These are phyloP conservation scores for Lithophane socia DNA, from an alignment of 2,888 invertebrate species.

Conservation along the genomic window DNA sequence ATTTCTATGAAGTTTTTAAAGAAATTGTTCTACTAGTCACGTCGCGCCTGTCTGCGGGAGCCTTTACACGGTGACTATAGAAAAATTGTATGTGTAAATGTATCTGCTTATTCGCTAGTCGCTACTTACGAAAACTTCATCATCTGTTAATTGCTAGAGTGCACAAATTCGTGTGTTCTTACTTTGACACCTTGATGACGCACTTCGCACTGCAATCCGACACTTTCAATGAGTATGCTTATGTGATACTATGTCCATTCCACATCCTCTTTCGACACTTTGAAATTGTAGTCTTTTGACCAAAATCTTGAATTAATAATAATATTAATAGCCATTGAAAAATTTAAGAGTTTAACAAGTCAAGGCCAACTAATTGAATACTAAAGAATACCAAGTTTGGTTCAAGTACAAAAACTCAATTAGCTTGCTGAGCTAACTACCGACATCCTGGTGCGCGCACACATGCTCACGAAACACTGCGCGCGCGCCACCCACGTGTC, in stretches of 20 bases:
- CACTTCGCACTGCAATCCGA: slow-evolving; percentile 20
- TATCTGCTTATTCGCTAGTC: slow-evolving; percentile 8
- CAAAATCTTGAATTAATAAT: not conserved
- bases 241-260: not conserved
- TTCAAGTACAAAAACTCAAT: slow-evolving; percentile 53
- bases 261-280: not conserved
- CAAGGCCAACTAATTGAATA: slow-evolving; percentile 40
- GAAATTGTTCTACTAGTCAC: too few species aligned
- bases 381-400: slow-evolving; percentile 31
- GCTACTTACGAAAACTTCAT: slow-evolving; percentile 7
- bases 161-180: slow-evolving; percentile 5
- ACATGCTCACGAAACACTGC: slow-evolving; percentile 14
- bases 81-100: not conserved
- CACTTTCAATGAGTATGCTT: not conserved
- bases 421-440: slow-evolving; percentile 35
- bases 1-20: too few species aligned
- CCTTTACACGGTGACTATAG: slow-evolving; percentile 4
- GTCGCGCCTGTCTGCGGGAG: not conserved
- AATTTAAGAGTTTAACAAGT: slow-evolving; percentile 4
- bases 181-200: slow-evolving; percentile 23
- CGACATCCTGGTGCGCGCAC: slow-evolving; percentile 53
- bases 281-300: not conserved
- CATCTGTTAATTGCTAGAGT: slow-evolving; percentile 1
- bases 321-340: not conserved
- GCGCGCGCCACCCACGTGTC: slow-evolving; percentile 55